Conservation (phyloP, 2,888 invertebrate species). For the Drosophila anomalata region DNA sequence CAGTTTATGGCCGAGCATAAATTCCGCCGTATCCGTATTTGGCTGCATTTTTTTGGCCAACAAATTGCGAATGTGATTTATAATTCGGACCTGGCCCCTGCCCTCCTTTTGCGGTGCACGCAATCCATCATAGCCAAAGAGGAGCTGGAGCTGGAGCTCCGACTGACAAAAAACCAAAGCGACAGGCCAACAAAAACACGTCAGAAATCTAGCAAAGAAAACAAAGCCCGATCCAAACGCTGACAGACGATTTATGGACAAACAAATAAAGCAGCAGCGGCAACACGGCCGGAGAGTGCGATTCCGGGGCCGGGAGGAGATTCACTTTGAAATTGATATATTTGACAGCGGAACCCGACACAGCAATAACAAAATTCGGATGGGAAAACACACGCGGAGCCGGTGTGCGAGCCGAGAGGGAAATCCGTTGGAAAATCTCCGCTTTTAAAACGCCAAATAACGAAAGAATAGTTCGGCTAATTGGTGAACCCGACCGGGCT, state of each 20-base stretch:
- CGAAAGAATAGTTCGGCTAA: not conserved
- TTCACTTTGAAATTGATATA: conserved; percentile 75
- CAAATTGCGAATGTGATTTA: conserved; percentile 70
- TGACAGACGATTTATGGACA: conserved; percentile 71
- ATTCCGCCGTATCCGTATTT: conserved; percentile 32
- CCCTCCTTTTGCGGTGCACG: conserved; percentile 32
- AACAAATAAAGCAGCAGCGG: conserved; percentile 46
- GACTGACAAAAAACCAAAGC: conserved; percentile 5
- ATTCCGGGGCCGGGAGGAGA: conserved; percentile 11
- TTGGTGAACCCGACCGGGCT: no score
- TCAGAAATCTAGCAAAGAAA: conserved; percentile 66
- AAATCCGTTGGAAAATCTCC: not conserved
- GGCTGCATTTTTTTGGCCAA: conserved; percentile 14
- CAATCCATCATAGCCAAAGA: conserved; percentile 60
- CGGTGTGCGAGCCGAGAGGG: not conserved
- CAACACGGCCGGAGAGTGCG: conserved; percentile 12
- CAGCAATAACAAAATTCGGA: conserved; percentile 46
- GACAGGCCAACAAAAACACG: conserved; percentile 56
- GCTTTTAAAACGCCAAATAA: conserved; percentile 15
- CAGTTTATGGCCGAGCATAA: conserved; percentile 55
- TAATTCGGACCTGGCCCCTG: conserved; percentile 48
- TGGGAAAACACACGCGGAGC: conserved; percentile 39
- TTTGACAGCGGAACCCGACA: conserved; percentile 69
- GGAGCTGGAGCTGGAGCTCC: not conserved
- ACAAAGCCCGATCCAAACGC: conserved; percentile 39